These are phyloP conservation scores for Pyrocoelia pectoralis DNA, from an alignment of 2,888 invertebrate species.

Conservation along the genomic window DNA sequence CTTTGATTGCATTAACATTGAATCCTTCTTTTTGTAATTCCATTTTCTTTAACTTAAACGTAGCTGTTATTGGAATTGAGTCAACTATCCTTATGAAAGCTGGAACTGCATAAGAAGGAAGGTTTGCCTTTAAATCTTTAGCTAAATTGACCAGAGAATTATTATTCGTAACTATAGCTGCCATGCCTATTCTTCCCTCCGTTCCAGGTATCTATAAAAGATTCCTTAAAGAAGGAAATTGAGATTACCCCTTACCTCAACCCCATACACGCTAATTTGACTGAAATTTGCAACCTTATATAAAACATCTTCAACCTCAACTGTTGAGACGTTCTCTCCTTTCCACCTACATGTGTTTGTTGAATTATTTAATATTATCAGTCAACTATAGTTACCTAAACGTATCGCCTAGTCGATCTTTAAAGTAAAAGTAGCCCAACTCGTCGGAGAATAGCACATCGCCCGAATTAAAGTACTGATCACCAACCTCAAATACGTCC, in stretches of 20 bases:
- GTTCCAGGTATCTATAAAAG: constrained; percentile 71
- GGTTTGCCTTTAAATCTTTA: constrained; percentile 70
- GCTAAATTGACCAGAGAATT: constrained; percentile 70
- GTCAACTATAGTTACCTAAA: constrained; percentile 62
- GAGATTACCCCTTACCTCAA: constrained; percentile 70
- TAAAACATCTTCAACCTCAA: constrained; percentile 92
- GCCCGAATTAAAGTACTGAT: constrained; percentile 89
- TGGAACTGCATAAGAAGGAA: constrained; percentile 89
- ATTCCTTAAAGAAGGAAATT: not conserved
- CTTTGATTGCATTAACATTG: constrained; percentile 74
- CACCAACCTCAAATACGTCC: constrained; percentile 82
- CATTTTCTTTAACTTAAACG: constrained; percentile 92
- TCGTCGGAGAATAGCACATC: constrained; percentile 92
- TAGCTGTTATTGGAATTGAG: constrained; percentile 83
- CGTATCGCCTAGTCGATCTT: constrained; percentile 87
- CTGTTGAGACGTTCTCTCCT: constrained; percentile 96
- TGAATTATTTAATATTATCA: too few relatives aligned
- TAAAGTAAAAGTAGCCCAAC: constrained; percentile 90
- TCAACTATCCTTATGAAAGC: constrained; percentile 83
- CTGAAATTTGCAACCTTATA: constrained; percentile 77
- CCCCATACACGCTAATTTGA: constrained; percentile 86
- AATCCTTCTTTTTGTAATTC: constrained; percentile 87
- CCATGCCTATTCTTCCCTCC: constrained; percentile 94
- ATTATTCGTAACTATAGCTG: constrained; percentile 79
- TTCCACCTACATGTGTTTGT: constrained; percentile 69